A percentile compares a stretch with the other conserved stretches of the same genome.
Evolutionary conservation across 2,113 vertebrate species (phyloP).

Genomic region (Laticauda laticaudata): DNA sequence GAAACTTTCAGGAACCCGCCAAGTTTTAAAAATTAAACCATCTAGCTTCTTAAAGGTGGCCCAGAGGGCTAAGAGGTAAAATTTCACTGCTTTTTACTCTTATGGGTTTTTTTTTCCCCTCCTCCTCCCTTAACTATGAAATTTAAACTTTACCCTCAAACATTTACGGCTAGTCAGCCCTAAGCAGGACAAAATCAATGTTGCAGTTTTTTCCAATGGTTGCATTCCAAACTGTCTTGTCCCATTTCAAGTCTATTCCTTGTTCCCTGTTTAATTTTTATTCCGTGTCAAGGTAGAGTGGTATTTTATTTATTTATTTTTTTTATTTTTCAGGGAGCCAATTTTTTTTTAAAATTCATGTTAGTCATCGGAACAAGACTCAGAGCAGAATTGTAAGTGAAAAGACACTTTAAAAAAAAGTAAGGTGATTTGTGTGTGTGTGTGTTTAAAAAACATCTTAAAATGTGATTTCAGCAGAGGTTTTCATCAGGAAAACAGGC

Average conservation of each 20-base stretch:
- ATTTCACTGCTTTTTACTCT: too few relatives aligned
- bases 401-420: neutral
- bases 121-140: neutral
- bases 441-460: slow-evolving; percentile 31
- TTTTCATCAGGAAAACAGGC: slow-evolving; percentile 60
- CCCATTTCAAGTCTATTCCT: neutral
- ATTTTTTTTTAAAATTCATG: too few relatives aligned
- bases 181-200: neutral
- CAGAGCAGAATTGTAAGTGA: neutral
- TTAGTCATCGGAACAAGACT: neutral
- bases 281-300: neutral
- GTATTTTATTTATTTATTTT: too few relatives aligned
- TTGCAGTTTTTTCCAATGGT: slow-evolving; percentile 55
- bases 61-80: neutral
- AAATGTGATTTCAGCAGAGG: slow-evolving; percentile 55
- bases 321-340: neutral
- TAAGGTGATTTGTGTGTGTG: neutral
- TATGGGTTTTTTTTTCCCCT: too few relatives aligned
- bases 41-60: too few relatives aligned
- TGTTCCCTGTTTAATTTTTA: slow-evolving; percentile 18
- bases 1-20: neutral
- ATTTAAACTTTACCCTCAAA: slow-evolving; percentile 7
- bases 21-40: neutral
- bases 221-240: slow-evolving; percentile 3
- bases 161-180: slow-evolving; percentile 6